Evolutionary conservation across 2,888 invertebrate species (phyloP), one percentile per base, ranked within the genome.

Genomic region (Trichopoda pennipes): DNA sequence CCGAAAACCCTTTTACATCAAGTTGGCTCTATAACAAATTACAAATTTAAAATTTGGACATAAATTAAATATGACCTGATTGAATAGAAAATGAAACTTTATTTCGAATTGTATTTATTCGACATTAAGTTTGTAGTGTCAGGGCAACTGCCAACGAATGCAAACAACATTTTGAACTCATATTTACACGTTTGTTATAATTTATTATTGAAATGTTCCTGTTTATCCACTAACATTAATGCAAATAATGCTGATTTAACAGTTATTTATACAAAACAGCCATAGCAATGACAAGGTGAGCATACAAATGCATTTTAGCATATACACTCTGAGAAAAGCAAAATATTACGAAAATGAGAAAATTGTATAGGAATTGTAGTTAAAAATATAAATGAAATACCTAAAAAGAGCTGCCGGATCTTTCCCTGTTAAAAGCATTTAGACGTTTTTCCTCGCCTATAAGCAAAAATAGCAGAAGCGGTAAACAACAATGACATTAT

Each of bases 171-270:
- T 44, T n/a, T 44, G n/a, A 51, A 17, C 17, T 14, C 17, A 42
- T 21, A 60, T 21, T 53, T 21, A 63, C n/a, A 23, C 32, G 1
- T 14, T 14, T 35, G 17, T 49, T 7, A 55, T n/a, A 14, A 28
- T 69, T 32, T 55, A 14, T 17, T 28, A 3, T 8, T 17, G 12
- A 42, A 58, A 64, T 51, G 19, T n/a, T 47, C 28, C 56, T 70
- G 35, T 66, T 58, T 66, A 66, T 23, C 44, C 53, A 51, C 58
- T 53, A 28, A 53, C 58, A 66, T 47, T 55, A 60, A 78, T 49
- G 60, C 66, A 75, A 78, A 81, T 74, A 66, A 69, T 70, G 58
- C 66, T 66, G 64, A 78, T 78, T 81, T 74, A 58, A 68, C 44
- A 64, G 9, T 42, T 51, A 81, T 74, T 81, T 77, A 21, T 49